phyloP scores from a whole-genome alignment of 2,888 invertebrate species.

The Amblyjoppa proteus region DNA sequence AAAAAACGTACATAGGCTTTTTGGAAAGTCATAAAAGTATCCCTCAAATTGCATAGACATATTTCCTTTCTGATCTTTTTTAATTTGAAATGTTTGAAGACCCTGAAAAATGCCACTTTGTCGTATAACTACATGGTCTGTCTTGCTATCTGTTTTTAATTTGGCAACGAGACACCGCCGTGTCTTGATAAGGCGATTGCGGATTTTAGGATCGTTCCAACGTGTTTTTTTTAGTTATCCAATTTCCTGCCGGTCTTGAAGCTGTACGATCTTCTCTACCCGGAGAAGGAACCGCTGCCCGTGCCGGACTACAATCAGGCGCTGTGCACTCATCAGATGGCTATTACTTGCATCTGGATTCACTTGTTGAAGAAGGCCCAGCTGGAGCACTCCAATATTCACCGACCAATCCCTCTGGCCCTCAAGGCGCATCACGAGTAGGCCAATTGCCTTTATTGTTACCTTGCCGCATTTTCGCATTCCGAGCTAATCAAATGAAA shows the following conservation, averaged over 20 bases:
- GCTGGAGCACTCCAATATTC: conserved; percentile 92
- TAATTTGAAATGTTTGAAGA: no score
- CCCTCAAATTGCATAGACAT: no score
- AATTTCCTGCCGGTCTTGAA: conserved; percentile 96
- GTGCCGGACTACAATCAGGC: conserved; percentile 96
- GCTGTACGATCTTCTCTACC: conserved; percentile 96
- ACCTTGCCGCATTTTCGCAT: background rate
- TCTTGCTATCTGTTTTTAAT: background rate
- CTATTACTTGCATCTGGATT: conserved; percentile 98
- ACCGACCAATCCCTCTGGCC: conserved; percentile 92
- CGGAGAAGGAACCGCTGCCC: conserved; percentile 95
- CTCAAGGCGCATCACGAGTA: conserved; percentile 94
- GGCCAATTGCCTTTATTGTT: conserved; percentile 77
- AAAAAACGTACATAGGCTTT: no score
- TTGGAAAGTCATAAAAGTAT: no score
- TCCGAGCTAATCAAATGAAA: background rate
- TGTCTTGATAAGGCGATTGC: background rate
- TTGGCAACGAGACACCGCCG: no score
- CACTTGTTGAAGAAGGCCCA: conserved; percentile 97
- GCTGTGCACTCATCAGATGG: conserved; percentile 95
- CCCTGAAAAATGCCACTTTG: no score
- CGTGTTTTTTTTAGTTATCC: conserved; percentile 87
- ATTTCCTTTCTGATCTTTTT: no score
- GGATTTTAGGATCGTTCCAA: conserved; percentile 27
- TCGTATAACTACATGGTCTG: no score